Evolutionary conservation across 2,113 vertebrate species (phyloP).

Genomic region (Thomomys bottae): DNA sequence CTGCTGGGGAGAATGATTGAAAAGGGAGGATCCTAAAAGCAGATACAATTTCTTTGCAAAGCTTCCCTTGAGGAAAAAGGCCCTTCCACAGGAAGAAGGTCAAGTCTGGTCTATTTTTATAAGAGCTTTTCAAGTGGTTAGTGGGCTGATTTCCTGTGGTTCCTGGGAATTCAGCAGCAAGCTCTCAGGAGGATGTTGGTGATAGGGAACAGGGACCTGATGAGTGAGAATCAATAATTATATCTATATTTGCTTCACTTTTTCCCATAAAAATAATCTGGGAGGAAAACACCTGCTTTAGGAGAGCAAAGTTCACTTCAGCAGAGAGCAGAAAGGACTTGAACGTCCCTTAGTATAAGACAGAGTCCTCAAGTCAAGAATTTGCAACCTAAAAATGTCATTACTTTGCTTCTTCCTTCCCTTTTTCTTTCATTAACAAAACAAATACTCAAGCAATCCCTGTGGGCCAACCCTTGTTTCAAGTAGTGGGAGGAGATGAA

Average conservation of each 20-base stretch:
- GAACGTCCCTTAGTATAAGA: background rate
- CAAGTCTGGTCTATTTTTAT: conserved; percentile 70
- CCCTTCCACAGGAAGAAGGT: conserved; percentile 67
- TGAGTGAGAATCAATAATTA: conserved; percentile 76
- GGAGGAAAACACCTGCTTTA: conserved; percentile 51
- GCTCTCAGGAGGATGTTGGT: conserved; percentile 69
- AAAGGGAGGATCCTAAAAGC: conserved; percentile 32
- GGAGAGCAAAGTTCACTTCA: conserved; percentile 58
- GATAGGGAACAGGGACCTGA: conserved; percentile 56
- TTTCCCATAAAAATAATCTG: conserved; percentile 72
- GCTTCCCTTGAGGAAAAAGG: conserved; percentile 48
- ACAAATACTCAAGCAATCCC: background rate
- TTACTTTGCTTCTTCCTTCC: background rate
- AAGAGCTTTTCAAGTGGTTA: conserved; percentile 74
- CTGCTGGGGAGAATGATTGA: conserved; percentile 5
- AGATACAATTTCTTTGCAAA: conserved; percentile 53
- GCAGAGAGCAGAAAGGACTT: background rate
- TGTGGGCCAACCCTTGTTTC: background rate
- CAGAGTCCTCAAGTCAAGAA: conserved; percentile 5
- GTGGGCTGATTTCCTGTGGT: conserved; percentile 75
- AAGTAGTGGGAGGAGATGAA: background rate
- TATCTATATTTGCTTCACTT: conserved; percentile 76
- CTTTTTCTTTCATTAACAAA: background rate
- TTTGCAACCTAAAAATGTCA: background rate
- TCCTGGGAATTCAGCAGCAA: conserved; percentile 70